These are phyloP conservation scores for Sphecodes monilicornis DNA, from an alignment of 2,888 invertebrate genomes.

Conservation along the genomic window DNA sequence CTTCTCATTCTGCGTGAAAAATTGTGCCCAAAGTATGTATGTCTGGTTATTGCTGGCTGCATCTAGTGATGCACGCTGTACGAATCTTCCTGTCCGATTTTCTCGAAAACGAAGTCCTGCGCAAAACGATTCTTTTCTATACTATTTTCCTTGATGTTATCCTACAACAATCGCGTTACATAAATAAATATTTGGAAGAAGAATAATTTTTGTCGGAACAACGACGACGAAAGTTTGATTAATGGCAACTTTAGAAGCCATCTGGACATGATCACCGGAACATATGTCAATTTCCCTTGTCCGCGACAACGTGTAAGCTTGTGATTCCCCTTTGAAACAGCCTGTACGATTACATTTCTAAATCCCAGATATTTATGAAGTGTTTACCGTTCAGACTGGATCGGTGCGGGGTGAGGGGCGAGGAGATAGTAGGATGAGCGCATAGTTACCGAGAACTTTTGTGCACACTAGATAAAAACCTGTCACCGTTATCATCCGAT, in stretches of 20 bases:
- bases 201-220: background rate
- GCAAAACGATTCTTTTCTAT: too few species aligned
- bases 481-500: slow-evolving; percentile 20
- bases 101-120: too few species aligned
- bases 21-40: too few species aligned
- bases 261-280: background rate
- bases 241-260: background rate
- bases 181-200: too few species aligned
- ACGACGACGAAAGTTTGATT: background rate
- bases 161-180: too few species aligned
- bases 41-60: too few species aligned
- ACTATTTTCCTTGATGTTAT: too few species aligned
- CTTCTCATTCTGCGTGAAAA: too few species aligned
- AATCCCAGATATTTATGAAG: background rate
- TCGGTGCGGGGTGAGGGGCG: background rate
- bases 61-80: too few species aligned
- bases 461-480: background rate
- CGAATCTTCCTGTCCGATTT: too few species aligned
- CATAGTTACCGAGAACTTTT: slow-evolving; percentile 20
- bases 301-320: background rate
- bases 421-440: too few species aligned
- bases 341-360: background rate
- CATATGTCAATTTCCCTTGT: background rate
- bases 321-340: background rate
- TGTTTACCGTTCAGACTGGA: background rate